phyloP scores from a whole-genome alignment of 2,113 vertebrate species.

The Solea senegalensis region DNA sequence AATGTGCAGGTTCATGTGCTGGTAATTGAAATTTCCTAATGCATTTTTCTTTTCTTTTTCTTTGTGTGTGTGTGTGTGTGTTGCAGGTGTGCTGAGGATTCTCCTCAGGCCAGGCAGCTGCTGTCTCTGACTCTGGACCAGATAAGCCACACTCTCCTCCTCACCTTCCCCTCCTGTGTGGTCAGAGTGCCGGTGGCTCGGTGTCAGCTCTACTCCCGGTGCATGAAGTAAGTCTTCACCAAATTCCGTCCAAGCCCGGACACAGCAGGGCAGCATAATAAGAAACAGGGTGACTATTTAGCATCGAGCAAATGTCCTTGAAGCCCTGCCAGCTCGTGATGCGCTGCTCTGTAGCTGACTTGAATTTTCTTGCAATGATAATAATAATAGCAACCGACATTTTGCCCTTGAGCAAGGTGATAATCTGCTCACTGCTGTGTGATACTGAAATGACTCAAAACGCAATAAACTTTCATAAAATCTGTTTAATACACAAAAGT shows the following conservation, averaged over 20 bases:
- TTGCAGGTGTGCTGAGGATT: slow-evolving; percentile 86
- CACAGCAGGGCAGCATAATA: slow-evolving; percentile 7
- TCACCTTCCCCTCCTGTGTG: slow-evolving; percentile 92
- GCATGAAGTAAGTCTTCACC: slow-evolving; percentile 90
- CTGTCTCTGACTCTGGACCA: slow-evolving; percentile 90
- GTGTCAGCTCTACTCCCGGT: slow-evolving; percentile 92
- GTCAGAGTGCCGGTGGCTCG: slow-evolving; percentile 90
- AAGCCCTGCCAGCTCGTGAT: slow-evolving; percentile 15
- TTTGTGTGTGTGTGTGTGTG: slow-evolving; percentile 40
- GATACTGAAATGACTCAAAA: slow-evolving; percentile 18
- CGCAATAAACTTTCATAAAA: slow-evolving; percentile 44
- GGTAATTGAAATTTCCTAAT: slow-evolving; percentile 57
- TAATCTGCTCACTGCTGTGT: slow-evolving; percentile 38
- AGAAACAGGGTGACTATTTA: slow-evolving; percentile 20
- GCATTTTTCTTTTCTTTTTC: slow-evolving; percentile 8
- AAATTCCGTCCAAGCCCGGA: not conserved
- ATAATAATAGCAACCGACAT: slow-evolving; percentile 24
- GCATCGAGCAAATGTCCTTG: slow-evolving; percentile 38
- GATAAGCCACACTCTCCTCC: slow-evolving; percentile 85
- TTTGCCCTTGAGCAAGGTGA: slow-evolving; percentile 49
- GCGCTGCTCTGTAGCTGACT: slow-evolving; percentile 16
- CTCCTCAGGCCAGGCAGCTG: slow-evolving; percentile 82
- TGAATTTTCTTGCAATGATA: slow-evolving; percentile 26
- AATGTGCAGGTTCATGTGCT: slow-evolving; percentile 19
- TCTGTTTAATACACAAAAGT: not conserved